phyloP scores from a whole-genome alignment of 2,113 vertebrate species.

The Prochilodus magdalenae region DNA sequence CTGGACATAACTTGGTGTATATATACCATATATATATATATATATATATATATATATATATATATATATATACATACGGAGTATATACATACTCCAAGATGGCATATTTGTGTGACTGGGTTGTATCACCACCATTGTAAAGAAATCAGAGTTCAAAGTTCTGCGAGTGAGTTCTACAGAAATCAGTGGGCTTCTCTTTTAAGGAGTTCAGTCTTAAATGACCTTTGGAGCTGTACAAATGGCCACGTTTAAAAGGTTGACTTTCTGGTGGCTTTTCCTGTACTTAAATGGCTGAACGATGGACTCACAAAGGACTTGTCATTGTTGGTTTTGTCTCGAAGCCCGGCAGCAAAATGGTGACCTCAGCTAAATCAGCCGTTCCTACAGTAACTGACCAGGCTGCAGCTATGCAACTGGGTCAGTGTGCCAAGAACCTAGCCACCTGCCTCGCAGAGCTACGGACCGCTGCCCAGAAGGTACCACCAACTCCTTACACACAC shows the following conservation, averaged over 20 bases:
- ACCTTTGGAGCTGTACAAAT: neutral
- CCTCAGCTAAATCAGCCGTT: conserved; percentile 93
- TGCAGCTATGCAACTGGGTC: conserved; percentile 96
- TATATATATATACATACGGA: too few relatives aligned
- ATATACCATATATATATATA: too few relatives aligned
- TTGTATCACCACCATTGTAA: too few relatives aligned
- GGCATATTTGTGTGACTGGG: too few relatives aligned
- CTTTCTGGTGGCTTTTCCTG: neutral
- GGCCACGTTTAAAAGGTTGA: neutral
- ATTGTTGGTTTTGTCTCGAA: conserved; percentile 60
- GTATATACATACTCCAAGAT: too few relatives aligned
- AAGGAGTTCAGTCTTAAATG: too few relatives aligned
- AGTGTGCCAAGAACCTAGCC: conserved; percentile 96
- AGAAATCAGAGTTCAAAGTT: too few relatives aligned
- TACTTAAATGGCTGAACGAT: neutral
- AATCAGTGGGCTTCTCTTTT: too few relatives aligned
- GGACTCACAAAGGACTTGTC: conserved; percentile 21
- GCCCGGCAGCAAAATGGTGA: conserved; percentile 98
- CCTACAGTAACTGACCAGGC: conserved; percentile 95
- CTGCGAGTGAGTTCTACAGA: too few relatives aligned
- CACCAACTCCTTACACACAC: conserved; percentile 3
- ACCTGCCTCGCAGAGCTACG: conserved; percentile 94
- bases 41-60: too few relatives aligned
- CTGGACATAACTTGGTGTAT: too few relatives aligned
- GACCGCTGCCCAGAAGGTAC: conserved; percentile 93